A percentile compares a stretch with the other conserved stretches of the same genome.
Conservation (phyloP, 2,888 invertebrate genomes). For the Amiota communis region DNA sequence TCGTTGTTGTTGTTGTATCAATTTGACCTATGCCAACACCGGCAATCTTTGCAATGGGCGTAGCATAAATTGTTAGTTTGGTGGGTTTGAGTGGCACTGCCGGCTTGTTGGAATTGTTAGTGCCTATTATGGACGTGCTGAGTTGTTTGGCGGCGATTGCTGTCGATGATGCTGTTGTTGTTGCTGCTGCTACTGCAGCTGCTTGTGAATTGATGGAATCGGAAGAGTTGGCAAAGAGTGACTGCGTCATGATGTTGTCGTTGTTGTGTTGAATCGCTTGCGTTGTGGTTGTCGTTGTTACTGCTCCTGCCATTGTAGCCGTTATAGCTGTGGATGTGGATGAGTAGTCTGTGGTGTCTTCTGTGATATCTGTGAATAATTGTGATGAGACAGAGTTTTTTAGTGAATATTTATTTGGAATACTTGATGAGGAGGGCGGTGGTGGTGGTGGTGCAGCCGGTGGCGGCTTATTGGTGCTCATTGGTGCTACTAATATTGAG, state of each 20-base stretch:
- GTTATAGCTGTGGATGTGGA: constrained; percentile 2
- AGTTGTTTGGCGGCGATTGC: constrained; percentile 40
- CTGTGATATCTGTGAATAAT: constrained; percentile 67
- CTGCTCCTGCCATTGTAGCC: constrained; percentile 31
- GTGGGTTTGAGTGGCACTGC: constrained; percentile 81
- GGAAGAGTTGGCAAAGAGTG: constrained; percentile 49
- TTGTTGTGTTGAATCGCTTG: constrained; percentile 39
- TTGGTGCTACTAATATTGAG: constrained; percentile 20
- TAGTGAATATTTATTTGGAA: constrained; percentile 47
- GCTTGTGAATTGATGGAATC: not conserved
- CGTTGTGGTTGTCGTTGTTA: constrained; percentile 36
- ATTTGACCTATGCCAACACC: constrained; percentile 45
- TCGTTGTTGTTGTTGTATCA: constrained; percentile 43
- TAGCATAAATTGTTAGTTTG: constrained; percentile 83
- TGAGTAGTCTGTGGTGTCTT: constrained; percentile 19
- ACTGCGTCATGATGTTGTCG: constrained; percentile 59
- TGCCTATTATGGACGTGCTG: constrained; percentile 45
- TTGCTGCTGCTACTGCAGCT: constrained; percentile 7
- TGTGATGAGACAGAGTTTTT: constrained; percentile 71
- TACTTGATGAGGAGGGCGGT: constrained; percentile 61
- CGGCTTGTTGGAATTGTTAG: constrained; percentile 74
- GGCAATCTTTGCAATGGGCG: constrained; percentile 76
- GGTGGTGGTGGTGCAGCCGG: constrained; percentile 71
- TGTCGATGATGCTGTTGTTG: not conserved
- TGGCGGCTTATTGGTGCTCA: constrained; percentile 62